Evolutionary conservation across 2,888 invertebrate genomes (phyloP).

Genomic region (Folsomia candida): DNA sequence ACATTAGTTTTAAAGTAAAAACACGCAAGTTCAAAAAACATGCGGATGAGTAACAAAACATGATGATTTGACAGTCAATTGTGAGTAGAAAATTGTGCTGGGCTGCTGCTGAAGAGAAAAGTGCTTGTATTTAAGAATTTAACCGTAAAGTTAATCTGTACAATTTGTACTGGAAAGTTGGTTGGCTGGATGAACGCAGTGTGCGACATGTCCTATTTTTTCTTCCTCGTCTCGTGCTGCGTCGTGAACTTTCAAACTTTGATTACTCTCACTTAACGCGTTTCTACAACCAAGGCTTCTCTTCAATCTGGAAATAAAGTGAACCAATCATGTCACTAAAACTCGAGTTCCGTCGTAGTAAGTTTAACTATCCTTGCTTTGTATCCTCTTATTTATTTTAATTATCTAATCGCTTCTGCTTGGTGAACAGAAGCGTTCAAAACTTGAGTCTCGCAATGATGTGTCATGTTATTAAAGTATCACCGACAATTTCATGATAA

Average conservation of each 20-base stretch:
- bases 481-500: too few relatives aligned
- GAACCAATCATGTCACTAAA: slow-evolving; percentile 9
- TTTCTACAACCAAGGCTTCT: background rate
- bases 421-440: background rate
- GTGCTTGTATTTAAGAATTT: background rate
- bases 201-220: background rate
- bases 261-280: background rate
- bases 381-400: background rate
- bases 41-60: too few relatives aligned
- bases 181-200: background rate
- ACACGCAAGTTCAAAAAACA: too few relatives aligned
- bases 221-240: background rate
- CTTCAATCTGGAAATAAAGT: background rate
- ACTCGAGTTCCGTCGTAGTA: slow-evolving; percentile 14
- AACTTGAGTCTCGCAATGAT: too few relatives aligned
- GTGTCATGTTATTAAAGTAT: too few relatives aligned
- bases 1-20: too few relatives aligned
- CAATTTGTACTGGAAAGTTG: background rate
- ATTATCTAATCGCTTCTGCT: background rate
- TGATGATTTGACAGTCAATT: too few relatives aligned
- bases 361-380: background rate
- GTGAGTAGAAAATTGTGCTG: too few relatives aligned
- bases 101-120: too few relatives aligned
- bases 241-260: background rate
- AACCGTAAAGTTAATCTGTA: background rate